A percentile compares a stretch with the other conserved stretches of the same genome.
Conservation (phyloP, 2,888 invertebrate species). For the Onthophagus sagittarius region DNA sequence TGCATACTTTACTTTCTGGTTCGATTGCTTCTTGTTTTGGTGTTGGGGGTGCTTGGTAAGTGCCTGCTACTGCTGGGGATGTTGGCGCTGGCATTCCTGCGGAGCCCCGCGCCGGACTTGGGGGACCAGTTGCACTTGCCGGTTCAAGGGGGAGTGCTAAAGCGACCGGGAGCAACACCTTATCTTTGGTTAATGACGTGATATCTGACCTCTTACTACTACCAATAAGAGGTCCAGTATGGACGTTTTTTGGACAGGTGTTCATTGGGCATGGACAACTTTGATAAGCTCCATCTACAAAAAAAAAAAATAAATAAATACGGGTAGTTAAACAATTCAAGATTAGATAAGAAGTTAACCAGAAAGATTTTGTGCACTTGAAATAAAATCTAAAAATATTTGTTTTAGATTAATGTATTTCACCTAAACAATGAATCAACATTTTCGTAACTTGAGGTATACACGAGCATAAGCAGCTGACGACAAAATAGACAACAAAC, state of each 20-base stretch:
- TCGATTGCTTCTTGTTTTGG: conserved; percentile 37
- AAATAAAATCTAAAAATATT: neutral
- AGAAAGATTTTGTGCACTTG: neutral
- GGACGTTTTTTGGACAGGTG: conserved; percentile 97
- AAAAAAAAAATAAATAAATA: neutral
- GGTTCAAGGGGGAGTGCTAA: conserved; percentile 52
- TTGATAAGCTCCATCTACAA: conserved; percentile 57
- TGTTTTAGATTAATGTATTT: neutral
- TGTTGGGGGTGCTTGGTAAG: conserved; percentile 45
- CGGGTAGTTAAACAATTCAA: neutral
- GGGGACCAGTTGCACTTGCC: conserved; percentile 56
- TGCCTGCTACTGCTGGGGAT: conserved; percentile 50
- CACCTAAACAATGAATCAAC: neutral
- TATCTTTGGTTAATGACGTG: conserved; percentile 45
- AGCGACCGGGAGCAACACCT: conserved; percentile 49
- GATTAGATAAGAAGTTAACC: neutral
- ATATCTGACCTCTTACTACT: conserved; percentile 70
- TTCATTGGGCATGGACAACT: conserved; percentile 87
- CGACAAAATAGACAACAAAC: neutral
- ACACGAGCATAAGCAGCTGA: neutral
- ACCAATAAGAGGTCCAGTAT: conserved; percentile 98
- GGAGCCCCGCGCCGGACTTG: conserved; percentile 66
- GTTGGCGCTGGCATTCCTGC: conserved; percentile 64
- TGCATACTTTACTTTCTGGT: conserved; percentile 32
- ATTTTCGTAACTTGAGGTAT: neutral